Evolutionary conservation across 1,140 invertebrate genomes (phyloP), one percentile per base, ranked within the genome.

Genomic region (Brachionus rubens): DNA sequence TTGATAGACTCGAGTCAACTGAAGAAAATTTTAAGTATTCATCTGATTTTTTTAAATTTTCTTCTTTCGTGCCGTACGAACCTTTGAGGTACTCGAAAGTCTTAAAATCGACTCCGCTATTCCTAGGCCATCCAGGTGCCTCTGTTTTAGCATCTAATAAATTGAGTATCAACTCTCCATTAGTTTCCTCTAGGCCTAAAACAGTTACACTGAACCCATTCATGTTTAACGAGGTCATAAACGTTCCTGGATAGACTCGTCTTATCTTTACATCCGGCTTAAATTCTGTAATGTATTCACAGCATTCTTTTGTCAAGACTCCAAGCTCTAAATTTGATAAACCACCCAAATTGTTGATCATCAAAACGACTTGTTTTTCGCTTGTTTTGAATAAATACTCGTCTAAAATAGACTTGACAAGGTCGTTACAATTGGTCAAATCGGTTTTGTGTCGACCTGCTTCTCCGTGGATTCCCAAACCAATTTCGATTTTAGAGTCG

Each of bases 211-310:
- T 91, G 65, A 92, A 83, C 1, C 92, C 92, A 68, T 88, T 87
- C 88, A 91, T 92, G 78, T 93, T 89, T 56, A 93, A 84, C 0
- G 91, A 92, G 2, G 91, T 91, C 86, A 92, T 90, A 48, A 91
- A 84, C 52, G 88, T 83, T 1, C 91, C 91, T 48, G 86, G 86
- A 81, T 90, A 92, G 4, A 89, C 84, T 65, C 91, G 85, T 76
- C 88, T 82, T 2, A 90, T 83, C 33, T 79, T 81, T 2, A 91
- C 86, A 3, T 85, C 82, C 79, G 85, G 2, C 26, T 41, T 59
- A 70, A 59, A 79, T 78, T 80, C 80, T 84, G 83, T 80, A 43
- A 86, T 76, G 77, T 83, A 83, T 19, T 77, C n/a, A 41, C 91
- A 86, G 1, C 88, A 86, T 82, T 92, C 91, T 19, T 86, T 86